These are phyloP conservation scores for Greenwoodochromis staneri DNA, from an alignment of 2,113 vertebrate genomes.

Conservation along the genomic window DNA sequence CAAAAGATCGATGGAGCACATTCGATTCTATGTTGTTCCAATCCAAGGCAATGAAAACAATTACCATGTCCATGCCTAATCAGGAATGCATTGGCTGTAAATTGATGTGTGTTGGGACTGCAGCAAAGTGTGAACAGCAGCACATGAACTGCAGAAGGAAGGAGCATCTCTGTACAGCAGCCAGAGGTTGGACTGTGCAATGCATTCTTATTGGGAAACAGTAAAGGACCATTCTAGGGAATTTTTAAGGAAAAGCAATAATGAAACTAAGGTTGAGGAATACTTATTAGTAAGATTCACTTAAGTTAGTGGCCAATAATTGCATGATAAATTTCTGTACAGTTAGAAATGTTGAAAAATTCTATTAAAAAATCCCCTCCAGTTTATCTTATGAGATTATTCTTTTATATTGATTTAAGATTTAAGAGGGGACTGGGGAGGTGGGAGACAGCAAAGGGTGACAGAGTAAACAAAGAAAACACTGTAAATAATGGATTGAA, in stretches of 20 bases:
- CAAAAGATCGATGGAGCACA: conserved; percentile 60
- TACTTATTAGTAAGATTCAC: not conserved
- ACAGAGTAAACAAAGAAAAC: not conserved
- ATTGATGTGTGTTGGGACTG: conserved; percentile 21
- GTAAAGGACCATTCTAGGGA: rapidly evolving
- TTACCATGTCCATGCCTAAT: conserved; percentile 52
- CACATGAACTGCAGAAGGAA: not conserved
- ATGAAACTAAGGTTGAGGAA: not conserved
- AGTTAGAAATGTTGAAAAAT: not conserved
- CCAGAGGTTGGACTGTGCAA: not conserved
- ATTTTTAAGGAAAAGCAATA: not conserved
- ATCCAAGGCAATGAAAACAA: conserved; percentile 57
- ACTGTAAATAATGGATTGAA: not conserved
- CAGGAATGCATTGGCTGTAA: conserved; percentile 37
- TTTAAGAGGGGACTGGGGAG: not conserved
- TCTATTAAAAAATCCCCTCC: not conserved
- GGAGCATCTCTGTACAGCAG: not conserved
- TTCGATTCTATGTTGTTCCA: conserved; percentile 50
- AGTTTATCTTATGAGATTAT: not conserved
- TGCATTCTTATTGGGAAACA: not conserved
- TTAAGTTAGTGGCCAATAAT: not conserved
- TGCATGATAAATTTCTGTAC: not conserved
- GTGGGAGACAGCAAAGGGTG: not conserved
- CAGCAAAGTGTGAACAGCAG: not conserved
- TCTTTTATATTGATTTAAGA: too few species aligned